Conservation (phyloP, 2,888 invertebrate species). For the Dasypolia templi region DNA sequence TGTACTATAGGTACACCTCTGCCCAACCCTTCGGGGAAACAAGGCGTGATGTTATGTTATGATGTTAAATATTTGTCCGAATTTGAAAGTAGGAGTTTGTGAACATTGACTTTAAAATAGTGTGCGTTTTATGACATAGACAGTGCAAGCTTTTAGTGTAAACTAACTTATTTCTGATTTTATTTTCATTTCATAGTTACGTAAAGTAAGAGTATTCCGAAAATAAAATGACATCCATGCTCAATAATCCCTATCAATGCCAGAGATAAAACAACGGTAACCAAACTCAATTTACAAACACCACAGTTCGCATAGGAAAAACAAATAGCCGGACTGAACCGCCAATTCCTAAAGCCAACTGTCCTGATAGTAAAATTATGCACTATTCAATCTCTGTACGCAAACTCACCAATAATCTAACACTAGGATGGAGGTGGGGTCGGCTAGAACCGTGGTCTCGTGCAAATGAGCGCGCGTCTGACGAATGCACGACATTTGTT, state of each 20-base stretch:
- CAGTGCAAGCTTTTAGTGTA: neutral
- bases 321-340: conserved; percentile 14
- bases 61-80: neutral
- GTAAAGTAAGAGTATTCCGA: neutral
- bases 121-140: neutral
- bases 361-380: conserved; percentile 53
- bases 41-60: too few species aligned
- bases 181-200: neutral
- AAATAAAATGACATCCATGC: neutral
- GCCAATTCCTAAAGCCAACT: conserved; percentile 16
- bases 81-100: neutral
- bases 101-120: neutral
- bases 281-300: conserved; percentile 3
- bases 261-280: neutral
- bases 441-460: conserved; percentile 71
- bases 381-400: conserved; percentile 51
- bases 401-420: conserved; percentile 64
- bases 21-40: too few species aligned
- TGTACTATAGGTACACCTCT: too few species aligned
- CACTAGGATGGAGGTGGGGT: conserved; percentile 68
- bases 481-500: conserved; percentile 82
- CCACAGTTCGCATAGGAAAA: conserved; percentile 16
- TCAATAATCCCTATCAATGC: neutral
- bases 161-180: neutral
- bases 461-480: conserved; percentile 78